These are phyloP conservation scores for Drosophila subsilvestris DNA, from an alignment of 2,888 invertebrate species.

Conservation along the genomic window DNA sequence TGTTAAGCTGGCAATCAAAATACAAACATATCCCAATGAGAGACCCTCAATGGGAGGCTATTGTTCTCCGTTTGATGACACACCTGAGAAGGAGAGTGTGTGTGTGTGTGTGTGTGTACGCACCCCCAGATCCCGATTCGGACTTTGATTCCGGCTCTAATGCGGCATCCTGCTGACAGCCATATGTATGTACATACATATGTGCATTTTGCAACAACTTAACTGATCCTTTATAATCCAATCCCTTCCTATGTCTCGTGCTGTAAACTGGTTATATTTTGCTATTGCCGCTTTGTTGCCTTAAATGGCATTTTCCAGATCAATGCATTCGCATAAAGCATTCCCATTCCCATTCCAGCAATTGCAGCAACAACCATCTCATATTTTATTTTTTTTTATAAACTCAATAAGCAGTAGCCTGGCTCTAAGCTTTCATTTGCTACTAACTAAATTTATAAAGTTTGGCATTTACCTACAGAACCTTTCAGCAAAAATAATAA, in stretches of 20 bases:
- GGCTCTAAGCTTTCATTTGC: too few relatives aligned
- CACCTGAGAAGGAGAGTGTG: slow-evolving; percentile 35
- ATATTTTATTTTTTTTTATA: too few relatives aligned
- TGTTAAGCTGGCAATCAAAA: slow-evolving; percentile 66
- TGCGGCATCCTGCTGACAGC: slow-evolving; percentile 5
- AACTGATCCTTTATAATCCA: slow-evolving; percentile 23
- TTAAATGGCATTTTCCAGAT: slow-evolving; percentile 43
- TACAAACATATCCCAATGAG: slow-evolving; percentile 49
- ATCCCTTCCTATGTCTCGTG: slow-evolving; percentile 27
- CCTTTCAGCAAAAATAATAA: background rate
- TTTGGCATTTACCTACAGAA: too few relatives aligned
- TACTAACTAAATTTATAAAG: too few relatives aligned
- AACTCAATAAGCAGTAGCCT: too few relatives aligned
- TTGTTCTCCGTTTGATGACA: slow-evolving; percentile 45
- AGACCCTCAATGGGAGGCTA: slow-evolving; percentile 38
- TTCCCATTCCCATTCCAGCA: slow-evolving; percentile 24
- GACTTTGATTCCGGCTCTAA: slow-evolving; percentile 8
- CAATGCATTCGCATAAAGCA: slow-evolving; percentile 30
- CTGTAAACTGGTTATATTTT: slow-evolving; percentile 24
- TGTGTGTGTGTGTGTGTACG: background rate
- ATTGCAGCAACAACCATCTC: slow-evolving; percentile 5
- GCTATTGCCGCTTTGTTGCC: slow-evolving; percentile 30
- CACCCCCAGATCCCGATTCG: slow-evolving; percentile 3
- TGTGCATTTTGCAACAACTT: slow-evolving; percentile 30
- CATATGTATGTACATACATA: too few relatives aligned